Percentiles rank a stretch among this genome's conserved stretches.
phyloP scores from a whole-genome alignment of 1,140 invertebrate genomes.

The Neotoxoptera formosana region DNA sequence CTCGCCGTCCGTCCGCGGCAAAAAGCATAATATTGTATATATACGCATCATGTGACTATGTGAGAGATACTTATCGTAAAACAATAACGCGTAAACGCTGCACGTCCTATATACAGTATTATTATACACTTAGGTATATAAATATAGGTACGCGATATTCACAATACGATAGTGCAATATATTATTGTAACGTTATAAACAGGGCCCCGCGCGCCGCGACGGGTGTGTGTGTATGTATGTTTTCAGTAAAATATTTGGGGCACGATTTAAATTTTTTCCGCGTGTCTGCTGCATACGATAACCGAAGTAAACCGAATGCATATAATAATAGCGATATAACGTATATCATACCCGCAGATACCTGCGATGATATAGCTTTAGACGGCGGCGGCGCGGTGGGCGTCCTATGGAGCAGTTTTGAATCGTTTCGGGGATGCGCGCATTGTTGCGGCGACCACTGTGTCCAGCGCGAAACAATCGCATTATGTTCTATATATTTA shows the following conservation, averaged over 20 bases:
- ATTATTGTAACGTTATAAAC: neutral
- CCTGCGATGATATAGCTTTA: neutral
- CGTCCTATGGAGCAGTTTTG: neutral
- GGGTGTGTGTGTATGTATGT: neutral
- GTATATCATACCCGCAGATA: neutral
- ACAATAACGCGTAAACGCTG: conserved; percentile 9
- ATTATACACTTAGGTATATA: no score
- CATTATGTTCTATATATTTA: neutral
- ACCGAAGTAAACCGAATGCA: neutral
- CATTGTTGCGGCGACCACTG: neutral
- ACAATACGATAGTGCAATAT: neutral
- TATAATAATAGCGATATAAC: neutral
- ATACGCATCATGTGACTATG: neutral
- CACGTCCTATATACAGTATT: neutral
- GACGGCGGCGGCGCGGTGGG: neutral
- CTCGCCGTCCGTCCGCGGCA: neutral
- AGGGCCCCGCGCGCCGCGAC: neutral
- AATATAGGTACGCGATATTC: conserved; percentile 4
- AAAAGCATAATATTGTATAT: neutral
- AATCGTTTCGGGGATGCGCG: neutral
- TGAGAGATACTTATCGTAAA: neutral
- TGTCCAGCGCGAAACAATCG: neutral
- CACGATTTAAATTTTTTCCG: neutral
- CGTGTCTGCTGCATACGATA: neutral
- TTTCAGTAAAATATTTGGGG: neutral